Conservation (phyloP, 2,797 vertebrate genomes). For the Sebastes vulpes region DNA sequence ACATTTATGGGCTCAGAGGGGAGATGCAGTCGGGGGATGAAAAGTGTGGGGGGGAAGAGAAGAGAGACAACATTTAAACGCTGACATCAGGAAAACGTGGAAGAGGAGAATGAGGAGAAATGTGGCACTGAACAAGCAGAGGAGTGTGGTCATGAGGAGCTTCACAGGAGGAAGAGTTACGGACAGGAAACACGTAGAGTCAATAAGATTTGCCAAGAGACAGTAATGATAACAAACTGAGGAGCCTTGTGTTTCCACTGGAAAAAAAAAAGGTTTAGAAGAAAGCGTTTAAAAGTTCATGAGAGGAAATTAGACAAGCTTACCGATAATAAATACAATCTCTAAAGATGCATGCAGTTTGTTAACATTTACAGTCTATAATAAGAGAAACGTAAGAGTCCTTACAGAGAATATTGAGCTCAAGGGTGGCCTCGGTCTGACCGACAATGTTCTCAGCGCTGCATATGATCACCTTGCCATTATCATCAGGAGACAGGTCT, state of each 20-base stretch:
- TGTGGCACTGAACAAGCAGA: constrained; percentile 37
- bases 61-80: constrained; percentile 15
- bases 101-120: constrained; percentile 40
- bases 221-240: constrained; percentile 68
- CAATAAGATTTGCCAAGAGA: constrained; percentile 68
- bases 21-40: constrained; percentile 1
- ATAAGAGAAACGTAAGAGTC: constrained; percentile 26
- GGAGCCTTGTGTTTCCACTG: constrained; percentile 47
- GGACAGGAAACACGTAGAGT: constrained; percentile 74
- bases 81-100: constrained; percentile 36
- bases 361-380: background rate
- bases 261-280: constrained; percentile 40
- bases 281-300: constrained; percentile 47
- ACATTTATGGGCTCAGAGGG: constrained; percentile 37
- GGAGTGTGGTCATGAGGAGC: constrained; percentile 56
- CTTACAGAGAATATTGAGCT: constrained; percentile 97
- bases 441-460: constrained; percentile 95
- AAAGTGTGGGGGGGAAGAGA: background rate
- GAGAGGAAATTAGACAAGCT: constrained; percentile 47
- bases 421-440: constrained; percentile 90
- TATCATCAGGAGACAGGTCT: constrained; percentile 93
- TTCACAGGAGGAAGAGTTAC: constrained; percentile 77
- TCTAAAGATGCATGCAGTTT: constrained; percentile 7
- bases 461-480: constrained; percentile 91
- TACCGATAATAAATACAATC: constrained; percentile 12